phyloP scores from a whole-genome alignment of 2,797 vertebrate species.

The Sebastes vulpes region DNA sequence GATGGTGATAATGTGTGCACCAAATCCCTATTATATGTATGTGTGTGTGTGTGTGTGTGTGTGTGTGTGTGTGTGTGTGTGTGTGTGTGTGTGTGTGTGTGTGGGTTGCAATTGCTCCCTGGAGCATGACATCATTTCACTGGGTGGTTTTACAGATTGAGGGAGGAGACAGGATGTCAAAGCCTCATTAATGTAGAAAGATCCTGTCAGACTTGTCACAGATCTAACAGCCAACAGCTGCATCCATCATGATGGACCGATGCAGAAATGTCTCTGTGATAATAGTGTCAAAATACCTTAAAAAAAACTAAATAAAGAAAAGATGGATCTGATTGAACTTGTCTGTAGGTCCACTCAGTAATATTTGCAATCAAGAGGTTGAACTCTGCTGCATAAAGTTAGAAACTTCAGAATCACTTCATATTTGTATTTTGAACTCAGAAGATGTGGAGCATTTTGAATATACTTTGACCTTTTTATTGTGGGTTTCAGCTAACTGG shows the following conservation, averaged over 20 bases:
- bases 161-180: neutral
- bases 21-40: too few relatives aligned
- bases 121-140: conserved; percentile 52
- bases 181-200: neutral
- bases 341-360: neutral
- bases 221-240: neutral
- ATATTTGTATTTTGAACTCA: neutral
- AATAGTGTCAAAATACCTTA: neutral
- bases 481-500: neutral
- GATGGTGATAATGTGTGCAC: neutral
- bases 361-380: neutral
- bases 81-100: neutral
- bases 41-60: too few relatives aligned
- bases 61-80: neutral
- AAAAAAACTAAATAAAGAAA: too few relatives aligned
- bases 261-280: neutral
- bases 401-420: neutral
- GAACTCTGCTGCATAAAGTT: neutral
- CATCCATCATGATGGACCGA: neutral
- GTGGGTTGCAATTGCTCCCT: conserved; percentile 23
- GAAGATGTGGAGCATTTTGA: neutral
- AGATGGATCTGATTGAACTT: neutral
- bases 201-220: neutral
- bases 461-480: neutral
- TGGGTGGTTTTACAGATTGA: conserved; percentile 12